Evolutionary conservation across 2,888 invertebrate species (phyloP).

Genomic region (Drosophila falleni): DNA sequence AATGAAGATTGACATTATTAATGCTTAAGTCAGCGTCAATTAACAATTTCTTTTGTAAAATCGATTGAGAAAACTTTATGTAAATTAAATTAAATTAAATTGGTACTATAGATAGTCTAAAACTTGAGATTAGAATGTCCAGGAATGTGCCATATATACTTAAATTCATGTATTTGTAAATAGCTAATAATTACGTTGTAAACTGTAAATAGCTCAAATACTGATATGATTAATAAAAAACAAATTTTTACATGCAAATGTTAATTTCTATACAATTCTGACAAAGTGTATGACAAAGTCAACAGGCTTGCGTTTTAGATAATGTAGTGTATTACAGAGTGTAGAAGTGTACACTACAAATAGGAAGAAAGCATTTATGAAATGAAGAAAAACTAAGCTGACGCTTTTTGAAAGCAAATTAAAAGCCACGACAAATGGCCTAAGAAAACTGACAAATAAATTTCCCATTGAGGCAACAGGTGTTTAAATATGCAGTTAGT

Average conservation of each 20-base stretch:
- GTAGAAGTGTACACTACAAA: neutral
- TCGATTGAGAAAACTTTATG: no score
- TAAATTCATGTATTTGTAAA: no score
- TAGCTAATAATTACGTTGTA: no score
- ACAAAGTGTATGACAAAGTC: constrained; percentile 3
- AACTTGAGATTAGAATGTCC: neutral
- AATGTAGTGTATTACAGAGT: neutral
- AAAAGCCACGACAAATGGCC: constrained; percentile 75
- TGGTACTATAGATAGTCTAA: neutral
- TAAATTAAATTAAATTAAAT: no score
- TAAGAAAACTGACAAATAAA: constrained; percentile 71
- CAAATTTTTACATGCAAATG: no score
- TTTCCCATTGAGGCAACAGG: constrained; percentile 67
- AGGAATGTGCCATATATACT: no score
- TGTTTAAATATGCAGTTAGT: constrained; percentile 44
- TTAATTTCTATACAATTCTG: no score
- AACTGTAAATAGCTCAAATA: no score
- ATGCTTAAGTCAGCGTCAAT: no score
- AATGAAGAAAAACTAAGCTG: constrained; percentile 66
- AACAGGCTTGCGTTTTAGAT: neutral
- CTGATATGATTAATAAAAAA: no score
- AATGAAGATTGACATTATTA: no score
- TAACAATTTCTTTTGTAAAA: no score
- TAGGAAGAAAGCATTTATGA: constrained; percentile 33
- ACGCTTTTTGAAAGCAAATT: constrained; percentile 71